These are phyloP conservation scores for Pocillopora meandrina DNA, from an alignment of 92 coral and sea anemone genomes.

Conservation along the genomic window DNA sequence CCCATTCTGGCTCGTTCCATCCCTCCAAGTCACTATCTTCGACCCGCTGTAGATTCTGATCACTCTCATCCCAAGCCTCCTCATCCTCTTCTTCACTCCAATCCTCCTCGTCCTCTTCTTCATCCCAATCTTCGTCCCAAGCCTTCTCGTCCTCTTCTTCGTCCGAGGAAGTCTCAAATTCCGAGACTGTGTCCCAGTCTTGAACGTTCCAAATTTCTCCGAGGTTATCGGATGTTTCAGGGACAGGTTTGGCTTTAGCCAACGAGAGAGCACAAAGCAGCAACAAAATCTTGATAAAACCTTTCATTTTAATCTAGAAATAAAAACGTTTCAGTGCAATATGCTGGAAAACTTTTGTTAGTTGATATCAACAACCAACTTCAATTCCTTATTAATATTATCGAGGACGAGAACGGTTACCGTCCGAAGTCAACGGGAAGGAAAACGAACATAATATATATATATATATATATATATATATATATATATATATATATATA, in stretches of 20 bases:
- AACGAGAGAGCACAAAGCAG: slow-evolving; percentile 3
- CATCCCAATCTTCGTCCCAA: slow-evolving; percentile 9
- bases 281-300: neutral
- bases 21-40: neutral
- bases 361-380: too few species aligned
- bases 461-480: too few species aligned
- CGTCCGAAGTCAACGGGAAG: too few species aligned
- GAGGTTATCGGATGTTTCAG: neutral
- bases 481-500: too few species aligned
- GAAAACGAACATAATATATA: too few species aligned
- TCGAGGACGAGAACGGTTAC: too few species aligned
- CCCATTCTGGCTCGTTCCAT: neutral
- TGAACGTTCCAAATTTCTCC: neutral
- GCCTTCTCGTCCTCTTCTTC: slow-evolving; percentile 4
- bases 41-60: neutral
- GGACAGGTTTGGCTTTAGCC: slow-evolving; percentile 21
- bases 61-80: neutral
- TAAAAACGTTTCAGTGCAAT: too few species aligned
- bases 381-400: too few species aligned
- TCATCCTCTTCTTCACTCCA: slow-evolving; percentile 20
- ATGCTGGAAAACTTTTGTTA: too few species aligned
- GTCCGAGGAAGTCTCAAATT: neutral
- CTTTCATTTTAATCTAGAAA: slow-evolving; percentile 14
- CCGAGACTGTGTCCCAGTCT: neutral
- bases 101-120: slow-evolving; percentile 1